Evolutionary conservation across 2,888 invertebrate genomes (phyloP), one percentile per base, ranked within the genome.

Genomic region (Nemotelus nigrinus): DNA sequence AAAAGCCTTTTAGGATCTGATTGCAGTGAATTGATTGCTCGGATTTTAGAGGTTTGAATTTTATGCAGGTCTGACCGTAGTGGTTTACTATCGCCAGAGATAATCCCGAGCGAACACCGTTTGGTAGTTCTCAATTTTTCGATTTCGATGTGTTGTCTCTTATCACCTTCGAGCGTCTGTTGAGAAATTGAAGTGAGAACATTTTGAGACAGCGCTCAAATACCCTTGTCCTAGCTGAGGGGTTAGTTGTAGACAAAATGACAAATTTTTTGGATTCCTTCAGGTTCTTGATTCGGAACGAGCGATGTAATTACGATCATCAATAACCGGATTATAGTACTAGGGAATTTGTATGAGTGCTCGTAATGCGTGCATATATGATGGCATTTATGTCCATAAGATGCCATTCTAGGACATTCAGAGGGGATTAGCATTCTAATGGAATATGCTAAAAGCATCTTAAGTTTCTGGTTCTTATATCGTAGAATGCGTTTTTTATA

Each of bases 291-390:
- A 4, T n/a, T 6, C 10, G 71, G 44, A 71, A 7, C n/a, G 71
- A n/a, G 57, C 47, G 10, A 71, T 57, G 48, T 71, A 71, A 71
- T 71, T 71, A 57, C 55, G 44, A 44, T 57, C 71, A 71, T 71
- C 71, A 71, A 71, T 71, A 71, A 71, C 71, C 3, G 71, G 57
- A 71, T 71, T 71, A n/a, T n/a, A n/a, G n/a, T n/a, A 71, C 57
- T 57, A 58, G 44, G 4, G 58, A 47, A 72, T 72, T 72, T 57
- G 45, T 72, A 25, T 57, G 58, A 57, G 71, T 55, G n/a, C 45
- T 10, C 44, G 39, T 48, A 67, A 67, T 47, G 48, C 44, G 71
- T 57, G 44, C 71, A 72, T 72, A 72, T 58, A 72, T 57, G 71
- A 58, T 10, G 45, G 71, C 58, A 72, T 72, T 72, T 72, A 72